Base-by-base conservation (phyloP, 2,797 vertebrate species). In the Acipenser ruthenus region DNA sequence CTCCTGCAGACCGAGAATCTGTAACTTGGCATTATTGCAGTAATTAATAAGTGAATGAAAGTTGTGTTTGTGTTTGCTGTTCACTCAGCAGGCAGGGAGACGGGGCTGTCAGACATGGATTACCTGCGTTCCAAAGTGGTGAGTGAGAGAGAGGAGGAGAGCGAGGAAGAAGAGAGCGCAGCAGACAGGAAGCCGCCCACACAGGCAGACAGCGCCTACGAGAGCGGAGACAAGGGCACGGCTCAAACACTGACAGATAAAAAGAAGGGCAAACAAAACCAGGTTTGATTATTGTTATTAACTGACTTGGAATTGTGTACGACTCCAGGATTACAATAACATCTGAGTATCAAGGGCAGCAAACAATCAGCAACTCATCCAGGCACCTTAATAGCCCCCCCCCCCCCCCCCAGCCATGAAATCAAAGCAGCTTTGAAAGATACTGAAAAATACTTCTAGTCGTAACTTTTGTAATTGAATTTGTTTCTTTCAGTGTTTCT, bases 91-190 rank as follows among this genome's bases (percentile, higher is more conserved):
- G 52, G n/a, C 9, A n/a, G 9, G 53, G 84, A 86, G 77, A 78
- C 84, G 55, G 83, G 76, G 6, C 76, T 98, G 59, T 98, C 95
- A 0, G 97, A 98, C 79, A 95, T 97, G 95, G 96, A 98, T 6
- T 98, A 99, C 79, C 86, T 98, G 77, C 93, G 88, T 58, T 96
- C 93, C 13, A 99, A 98, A 76, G 78, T 96, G 76, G 90, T 93
- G 69, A 72, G 68, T 65, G 71, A 74, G 0, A 62, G 72, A 47
- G 78, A 77, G 1, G 75, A 80, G 3, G 71, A 78, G 10, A 76
- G 73, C 8, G 83, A 77, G 1, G 65, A 67, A 0, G 6, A 79
- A 1, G 77, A 77, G 56, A 66, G 74, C 0, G 72, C 77, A 37
- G 72, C 73, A 0, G 74, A 83, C 6, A 77, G 79, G 2, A 70